phyloP scores from a whole-genome alignment of 2,113 vertebrate species.

The Nothobranchius kuhntae region DNA sequence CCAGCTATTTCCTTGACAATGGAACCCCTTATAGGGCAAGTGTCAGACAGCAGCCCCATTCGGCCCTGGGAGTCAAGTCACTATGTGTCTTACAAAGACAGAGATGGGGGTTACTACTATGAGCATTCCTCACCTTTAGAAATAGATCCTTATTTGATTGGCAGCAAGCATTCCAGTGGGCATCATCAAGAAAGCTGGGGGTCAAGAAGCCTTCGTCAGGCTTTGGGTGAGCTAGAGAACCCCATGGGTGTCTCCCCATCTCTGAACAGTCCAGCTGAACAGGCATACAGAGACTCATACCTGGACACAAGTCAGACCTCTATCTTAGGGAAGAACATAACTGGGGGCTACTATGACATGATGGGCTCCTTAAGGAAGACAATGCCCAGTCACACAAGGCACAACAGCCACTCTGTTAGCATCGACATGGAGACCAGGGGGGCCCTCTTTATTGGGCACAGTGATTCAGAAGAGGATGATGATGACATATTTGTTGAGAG shows the following conservation, averaged over 20 bases:
- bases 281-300: conserved; percentile 69
- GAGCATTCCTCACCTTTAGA: conserved; percentile 70
- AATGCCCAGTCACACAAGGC: conserved; percentile 73
- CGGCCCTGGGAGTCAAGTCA: conserved; percentile 79
- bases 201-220: conserved; percentile 75
- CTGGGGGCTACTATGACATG: conserved; percentile 79
- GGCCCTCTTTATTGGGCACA: conserved; percentile 68
- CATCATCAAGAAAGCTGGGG: conserved; percentile 75
- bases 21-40: conserved; percentile 88
- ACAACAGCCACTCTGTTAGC: conserved; percentile 68
- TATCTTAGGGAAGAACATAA: conserved; percentile 52
- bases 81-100: conserved; percentile 83
- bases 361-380: conserved; percentile 82
- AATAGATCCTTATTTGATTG: conserved; percentile 71
- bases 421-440: conserved; percentile 73
- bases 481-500: conserved; percentile 67
- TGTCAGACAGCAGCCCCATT: conserved; percentile 56
- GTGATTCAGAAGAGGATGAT: conserved; percentile 71
- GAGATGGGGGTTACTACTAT: conserved; percentile 79
- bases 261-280: conserved; percentile 41
- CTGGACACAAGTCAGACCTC: conserved; percentile 63
- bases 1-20: conserved; percentile 83
- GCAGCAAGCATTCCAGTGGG: conserved; percentile 56
- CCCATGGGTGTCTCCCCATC: conserved; percentile 79
- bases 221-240: conserved; percentile 83